phyloP scores from a whole-genome alignment of 1,140 invertebrate species.

The Danaus plexippus region DNA sequence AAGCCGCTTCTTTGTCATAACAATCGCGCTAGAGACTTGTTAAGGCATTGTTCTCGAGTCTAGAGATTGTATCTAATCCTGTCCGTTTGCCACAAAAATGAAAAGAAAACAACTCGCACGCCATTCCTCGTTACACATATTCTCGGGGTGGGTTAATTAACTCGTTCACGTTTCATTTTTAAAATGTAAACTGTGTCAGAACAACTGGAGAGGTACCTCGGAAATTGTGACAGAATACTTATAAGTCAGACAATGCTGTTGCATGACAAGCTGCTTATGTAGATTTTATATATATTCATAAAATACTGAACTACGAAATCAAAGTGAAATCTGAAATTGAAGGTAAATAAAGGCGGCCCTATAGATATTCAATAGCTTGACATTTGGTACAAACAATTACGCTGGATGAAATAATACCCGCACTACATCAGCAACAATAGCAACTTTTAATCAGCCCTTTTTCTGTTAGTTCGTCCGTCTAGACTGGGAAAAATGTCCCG shows the following conservation, averaged over 20 bases:
- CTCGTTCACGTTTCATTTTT: conserved; percentile 16
- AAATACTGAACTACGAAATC: no score
- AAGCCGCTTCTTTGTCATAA: conserved; percentile 45
- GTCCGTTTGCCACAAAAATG: conserved; percentile 17
- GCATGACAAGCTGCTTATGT: no score
- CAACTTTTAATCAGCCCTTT: conserved; percentile 65
- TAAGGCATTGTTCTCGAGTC: conserved; percentile 46
- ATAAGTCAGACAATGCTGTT: no score
- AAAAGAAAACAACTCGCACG: conserved; percentile 25
- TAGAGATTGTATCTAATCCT: conserved; percentile 23
- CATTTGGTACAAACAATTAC: conserved; percentile 18
- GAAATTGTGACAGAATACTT: no score
- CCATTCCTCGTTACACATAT: conserved; percentile 23
- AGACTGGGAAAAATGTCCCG: conserved; percentile 55
- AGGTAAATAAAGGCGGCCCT: no score
- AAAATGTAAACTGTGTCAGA: conserved; percentile 23
- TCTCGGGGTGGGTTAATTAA: conserved; percentile 25
- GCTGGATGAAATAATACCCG: conserved; percentile 38
- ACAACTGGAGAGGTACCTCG: not conserved
- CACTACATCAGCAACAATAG: conserved; percentile 53
- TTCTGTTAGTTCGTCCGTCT: conserved; percentile 56
- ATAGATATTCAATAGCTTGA: no score
- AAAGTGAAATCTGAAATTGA: no score
- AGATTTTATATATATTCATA: no score
- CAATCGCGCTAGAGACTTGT: conserved; percentile 50